Percentiles rank a stretch among this genome's conserved stretches.
These are phyloP conservation scores for Plecturocebus donacophilus DNA, from an alignment of 2,113 vertebrate genomes.

Conservation along the genomic window DNA sequence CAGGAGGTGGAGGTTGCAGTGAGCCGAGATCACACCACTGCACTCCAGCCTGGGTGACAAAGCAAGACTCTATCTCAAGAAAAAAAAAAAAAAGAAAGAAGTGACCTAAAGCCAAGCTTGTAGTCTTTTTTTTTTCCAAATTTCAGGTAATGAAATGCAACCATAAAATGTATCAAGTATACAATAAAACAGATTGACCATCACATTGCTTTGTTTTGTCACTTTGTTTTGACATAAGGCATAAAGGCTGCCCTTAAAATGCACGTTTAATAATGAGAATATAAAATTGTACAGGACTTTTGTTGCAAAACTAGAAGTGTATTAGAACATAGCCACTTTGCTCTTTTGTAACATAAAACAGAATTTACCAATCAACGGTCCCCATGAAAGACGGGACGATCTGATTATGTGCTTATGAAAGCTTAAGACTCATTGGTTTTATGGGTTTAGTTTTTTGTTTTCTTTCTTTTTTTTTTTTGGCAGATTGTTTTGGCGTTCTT, in stretches of 20 bases:
- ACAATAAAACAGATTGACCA: background rate
- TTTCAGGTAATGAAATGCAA: conserved; percentile 16
- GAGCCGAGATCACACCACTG: too few relatives aligned
- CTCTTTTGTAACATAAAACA: conserved; percentile 9
- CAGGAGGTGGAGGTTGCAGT: too few relatives aligned
- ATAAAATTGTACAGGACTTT: background rate
- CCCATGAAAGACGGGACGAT: background rate
- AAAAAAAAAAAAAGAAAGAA: too few relatives aligned
- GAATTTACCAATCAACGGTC: background rate
- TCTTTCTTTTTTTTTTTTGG: background rate
- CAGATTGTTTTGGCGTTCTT: conserved; percentile 3
- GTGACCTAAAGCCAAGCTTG: background rate
- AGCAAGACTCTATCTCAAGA: too few relatives aligned
- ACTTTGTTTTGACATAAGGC: background rate
- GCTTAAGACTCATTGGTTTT: background rate
- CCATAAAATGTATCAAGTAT: background rate
- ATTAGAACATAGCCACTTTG: background rate
- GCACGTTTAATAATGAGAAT: background rate
- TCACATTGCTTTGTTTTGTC: conserved; percentile 1
- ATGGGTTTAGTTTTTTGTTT: too few relatives aligned
- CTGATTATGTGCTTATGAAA: conserved; percentile 24
- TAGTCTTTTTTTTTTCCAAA: background rate
- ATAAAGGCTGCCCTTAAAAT: conserved; percentile 15
- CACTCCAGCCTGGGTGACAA: too few relatives aligned
- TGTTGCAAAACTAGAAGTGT: conserved; percentile 13